Evolutionary conservation across 2,797 vertebrate species (phyloP).

Genomic region (Cyclopterus lumpus): DNA sequence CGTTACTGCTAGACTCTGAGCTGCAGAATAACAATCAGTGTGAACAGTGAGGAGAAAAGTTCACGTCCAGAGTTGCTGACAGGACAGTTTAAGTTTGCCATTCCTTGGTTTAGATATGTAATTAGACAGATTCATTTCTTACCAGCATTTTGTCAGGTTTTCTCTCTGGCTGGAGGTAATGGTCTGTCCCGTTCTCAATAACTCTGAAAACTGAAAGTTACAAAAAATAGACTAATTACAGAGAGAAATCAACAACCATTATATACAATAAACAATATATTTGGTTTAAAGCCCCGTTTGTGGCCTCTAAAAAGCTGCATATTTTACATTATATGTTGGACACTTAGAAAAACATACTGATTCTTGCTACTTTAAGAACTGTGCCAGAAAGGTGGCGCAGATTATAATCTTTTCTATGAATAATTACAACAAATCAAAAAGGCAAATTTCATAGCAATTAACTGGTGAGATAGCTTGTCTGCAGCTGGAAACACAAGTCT

Average conservation of each 20-base stretch:
- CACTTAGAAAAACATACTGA: background rate
- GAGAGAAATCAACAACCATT: background rate
- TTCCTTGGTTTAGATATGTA: background rate
- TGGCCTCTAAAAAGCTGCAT: background rate
- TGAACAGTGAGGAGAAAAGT: conserved; percentile 1
- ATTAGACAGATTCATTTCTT: conserved; percentile 49
- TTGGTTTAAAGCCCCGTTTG: background rate
- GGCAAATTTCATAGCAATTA: background rate
- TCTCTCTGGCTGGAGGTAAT: conserved; percentile 84
- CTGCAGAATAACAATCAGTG: background rate
- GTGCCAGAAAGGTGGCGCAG: background rate
- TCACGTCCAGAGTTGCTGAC: background rate
- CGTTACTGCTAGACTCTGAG: background rate
- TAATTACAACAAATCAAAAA: background rate
- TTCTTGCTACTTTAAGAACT: background rate
- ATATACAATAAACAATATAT: background rate
- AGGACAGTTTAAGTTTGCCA: background rate
- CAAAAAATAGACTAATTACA: background rate
- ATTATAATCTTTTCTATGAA: background rate
- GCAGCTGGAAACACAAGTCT: background rate
- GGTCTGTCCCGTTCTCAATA: conserved; percentile 90
- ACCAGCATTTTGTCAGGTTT: conserved; percentile 83
- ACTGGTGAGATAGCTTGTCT: background rate
- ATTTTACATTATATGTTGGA: background rate
- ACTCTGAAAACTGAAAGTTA: conserved; percentile 88